These are phyloP conservation scores for Halisarca cf. caerulea DNA, from an alignment of 37 sponge, comb jelly and placozoan species.

Conservation along the genomic window DNA sequence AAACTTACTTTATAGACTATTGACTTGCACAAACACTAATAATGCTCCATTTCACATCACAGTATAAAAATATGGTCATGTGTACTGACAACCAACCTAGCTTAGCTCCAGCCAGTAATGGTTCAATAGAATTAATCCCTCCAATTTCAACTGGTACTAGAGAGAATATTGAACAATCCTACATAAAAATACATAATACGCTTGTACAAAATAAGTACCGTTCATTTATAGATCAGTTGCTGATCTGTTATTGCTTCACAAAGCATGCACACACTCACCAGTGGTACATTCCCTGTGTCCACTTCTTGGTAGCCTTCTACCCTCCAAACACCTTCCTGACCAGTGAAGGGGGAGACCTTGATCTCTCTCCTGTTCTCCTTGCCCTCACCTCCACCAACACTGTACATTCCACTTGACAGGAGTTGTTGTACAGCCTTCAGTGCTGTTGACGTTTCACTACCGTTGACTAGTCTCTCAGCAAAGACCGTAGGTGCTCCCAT, in stretches of 20 bases:
- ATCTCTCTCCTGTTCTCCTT: conserved; percentile 5
- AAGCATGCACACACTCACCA: not conserved
- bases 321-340: not conserved
- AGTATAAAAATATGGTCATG: no score
- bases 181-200: not conserved
- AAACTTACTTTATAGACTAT: no score
- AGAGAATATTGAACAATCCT: conserved; percentile 51
- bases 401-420: conserved; percentile 60
- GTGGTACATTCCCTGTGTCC: not conserved
- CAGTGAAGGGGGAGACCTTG: not conserved
- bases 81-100: conserved; percentile 27
- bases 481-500: conserved; percentile 85
- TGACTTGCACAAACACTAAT: no score
- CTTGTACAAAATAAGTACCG: not conserved
- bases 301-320: conserved; percentile 6
- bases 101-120: conserved; percentile 65
- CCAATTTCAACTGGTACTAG: conserved; percentile 70
- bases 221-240: no score
- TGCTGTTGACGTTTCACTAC: conserved; percentile 46
- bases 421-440: conserved; percentile 43
- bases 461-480: conserved; percentile 65
- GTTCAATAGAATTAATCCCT: conserved; percentile 78
- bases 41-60: no score
- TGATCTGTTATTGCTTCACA: no score
- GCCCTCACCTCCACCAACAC: conserved; percentile 3